Percentiles rank a stretch among this genome's conserved stretches.
These are phyloP conservation scores for Megathymus violae DNA, from an alignment of 1,140 invertebrate species.

Conservation along the genomic window DNA sequence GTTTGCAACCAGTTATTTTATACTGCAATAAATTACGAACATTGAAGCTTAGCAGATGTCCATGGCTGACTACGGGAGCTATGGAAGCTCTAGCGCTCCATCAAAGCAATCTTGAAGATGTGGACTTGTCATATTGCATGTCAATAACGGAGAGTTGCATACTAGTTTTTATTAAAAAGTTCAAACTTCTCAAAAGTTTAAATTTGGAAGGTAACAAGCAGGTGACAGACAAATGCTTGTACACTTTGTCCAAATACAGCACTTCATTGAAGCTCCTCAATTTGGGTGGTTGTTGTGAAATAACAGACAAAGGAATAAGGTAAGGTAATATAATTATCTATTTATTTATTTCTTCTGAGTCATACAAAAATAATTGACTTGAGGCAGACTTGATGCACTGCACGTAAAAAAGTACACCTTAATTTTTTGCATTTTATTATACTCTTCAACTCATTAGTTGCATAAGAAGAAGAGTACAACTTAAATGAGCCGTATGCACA, in stretches of 20 bases:
- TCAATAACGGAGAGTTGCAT: constrained; percentile 83
- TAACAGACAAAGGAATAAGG: constrained; percentile 85
- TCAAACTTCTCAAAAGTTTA: constrained; percentile 78
- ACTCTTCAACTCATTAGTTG: too few relatives aligned
- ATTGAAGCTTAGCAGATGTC: constrained; percentile 82
- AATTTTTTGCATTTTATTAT: too few relatives aligned
- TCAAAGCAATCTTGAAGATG: constrained; percentile 82
- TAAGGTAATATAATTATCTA: too few relatives aligned
- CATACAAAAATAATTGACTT: too few relatives aligned
- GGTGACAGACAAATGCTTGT: constrained; percentile 83
- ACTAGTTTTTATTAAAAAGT: constrained; percentile 84
- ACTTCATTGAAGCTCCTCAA: constrained; percentile 81
- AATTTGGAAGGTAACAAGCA: constrained; percentile 84
- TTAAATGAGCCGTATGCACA: too few relatives aligned
- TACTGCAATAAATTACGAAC: constrained; percentile 82
- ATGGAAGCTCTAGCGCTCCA: constrained; percentile 84
- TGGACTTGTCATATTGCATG: constrained; percentile 83
- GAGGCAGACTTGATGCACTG: too few relatives aligned
- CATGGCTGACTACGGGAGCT: constrained; percentile 84
- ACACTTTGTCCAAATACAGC: constrained; percentile 83
- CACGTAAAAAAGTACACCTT: too few relatives aligned
- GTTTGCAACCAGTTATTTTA: constrained; percentile 84
- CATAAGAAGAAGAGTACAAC: too few relatives aligned
- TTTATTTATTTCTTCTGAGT: too few relatives aligned
- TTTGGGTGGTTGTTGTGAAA: constrained; percentile 81